Evolutionary conservation across 2,797 vertebrate species (phyloP).

Genomic region (Psittacula derbiana): DNA sequence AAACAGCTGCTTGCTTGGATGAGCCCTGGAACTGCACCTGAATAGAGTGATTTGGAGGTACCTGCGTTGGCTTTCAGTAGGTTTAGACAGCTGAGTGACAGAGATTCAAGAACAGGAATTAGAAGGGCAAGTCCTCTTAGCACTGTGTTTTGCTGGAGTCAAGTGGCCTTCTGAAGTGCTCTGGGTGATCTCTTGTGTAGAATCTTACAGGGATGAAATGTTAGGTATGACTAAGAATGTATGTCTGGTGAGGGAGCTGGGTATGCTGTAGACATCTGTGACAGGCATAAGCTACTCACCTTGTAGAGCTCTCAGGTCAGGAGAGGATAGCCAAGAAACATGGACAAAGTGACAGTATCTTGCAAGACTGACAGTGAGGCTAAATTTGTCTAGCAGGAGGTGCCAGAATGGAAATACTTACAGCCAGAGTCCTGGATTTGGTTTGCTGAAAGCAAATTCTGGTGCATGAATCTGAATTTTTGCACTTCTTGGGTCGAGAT

Average conservation of each 20-base stretch:
- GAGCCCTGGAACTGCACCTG: not conserved
- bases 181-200: not conserved
- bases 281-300: not conserved
- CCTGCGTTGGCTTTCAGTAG: not conserved
- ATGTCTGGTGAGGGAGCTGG: not conserved
- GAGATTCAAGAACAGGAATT: not conserved
- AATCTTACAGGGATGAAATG: not conserved
- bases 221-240: not conserved
- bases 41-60: not conserved
- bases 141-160: fast-evolving
- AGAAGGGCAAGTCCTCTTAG: not conserved
- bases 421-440: not conserved
- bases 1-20: not conserved
- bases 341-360: not conserved
- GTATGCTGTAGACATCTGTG: not conserved
- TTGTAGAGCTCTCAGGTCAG: not conserved
- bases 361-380: not conserved
- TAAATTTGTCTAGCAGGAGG: not conserved
- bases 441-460: not conserved
- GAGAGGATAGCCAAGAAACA: not conserved
- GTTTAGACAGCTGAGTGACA: not conserved
- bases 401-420: not conserved
- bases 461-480: not conserved
- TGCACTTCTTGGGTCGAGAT: not conserved
- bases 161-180: not conserved